These are phyloP conservation scores for Drosophila anomalata DNA, from an alignment of 2,888 invertebrate genomes.

Conservation along the genomic window DNA sequence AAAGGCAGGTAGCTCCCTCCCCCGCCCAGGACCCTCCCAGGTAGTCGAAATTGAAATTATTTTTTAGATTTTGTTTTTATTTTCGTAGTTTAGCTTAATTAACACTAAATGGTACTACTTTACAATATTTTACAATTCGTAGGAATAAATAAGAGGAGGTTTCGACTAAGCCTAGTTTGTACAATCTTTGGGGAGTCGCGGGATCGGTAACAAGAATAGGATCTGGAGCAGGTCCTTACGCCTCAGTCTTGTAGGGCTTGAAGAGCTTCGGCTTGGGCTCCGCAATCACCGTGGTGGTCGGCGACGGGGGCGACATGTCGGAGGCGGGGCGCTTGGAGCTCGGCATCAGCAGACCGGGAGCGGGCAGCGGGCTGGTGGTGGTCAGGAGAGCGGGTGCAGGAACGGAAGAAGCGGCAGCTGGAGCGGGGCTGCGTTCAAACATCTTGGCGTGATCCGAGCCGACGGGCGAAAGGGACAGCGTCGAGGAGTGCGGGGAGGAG, in stretches of 20 bases:
- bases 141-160: slow-evolving; percentile 26
- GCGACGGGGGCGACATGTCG: slow-evolving; percentile 73
- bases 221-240: slow-evolving; percentile 50
- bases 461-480: slow-evolving; percentile 83
- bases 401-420: slow-evolving; percentile 57
- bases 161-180: slow-evolving; percentile 70
- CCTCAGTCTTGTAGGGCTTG: slow-evolving; percentile 89
- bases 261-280: slow-evolving; percentile 88
- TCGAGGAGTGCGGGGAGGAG: slow-evolving; percentile 83
- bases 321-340: slow-evolving; percentile 70
- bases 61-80: slow-evolving; percentile 53
- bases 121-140: slow-evolving; percentile 41
- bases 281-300: slow-evolving; percentile 60
- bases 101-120: slow-evolving; percentile 36
- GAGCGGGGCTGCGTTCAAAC: slow-evolving; percentile 82
- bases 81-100: slow-evolving; percentile 36
- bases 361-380: slow-evolving; percentile 58
- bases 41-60: slow-evolving; percentile 12
- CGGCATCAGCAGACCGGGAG: slow-evolving; percentile 73
- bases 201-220: not conserved
- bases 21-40: slow-evolving; percentile 12
- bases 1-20: slow-evolving; percentile 38
- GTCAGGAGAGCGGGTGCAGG: slow-evolving; percentile 25
- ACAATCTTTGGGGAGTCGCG: slow-evolving; percentile 55
- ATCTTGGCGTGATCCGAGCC: slow-evolving; percentile 83